Evolutionary conservation across 2,797 vertebrate genomes (phyloP), one percentile per base, ranked within the genome.

Genomic region (Discoglossus pictus): DNA sequence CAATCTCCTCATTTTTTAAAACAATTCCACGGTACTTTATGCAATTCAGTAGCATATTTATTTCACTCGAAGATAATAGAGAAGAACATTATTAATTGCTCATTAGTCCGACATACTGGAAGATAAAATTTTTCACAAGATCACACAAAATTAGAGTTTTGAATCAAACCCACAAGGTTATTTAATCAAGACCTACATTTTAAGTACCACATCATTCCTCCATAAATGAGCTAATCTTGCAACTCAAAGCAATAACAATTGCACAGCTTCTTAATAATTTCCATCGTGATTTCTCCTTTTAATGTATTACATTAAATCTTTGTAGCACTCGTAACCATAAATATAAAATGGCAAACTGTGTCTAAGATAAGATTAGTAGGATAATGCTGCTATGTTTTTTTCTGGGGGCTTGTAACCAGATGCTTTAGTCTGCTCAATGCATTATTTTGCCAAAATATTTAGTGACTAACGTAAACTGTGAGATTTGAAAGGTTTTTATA

Each of bases 381-480:
- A 62, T 63, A 63, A 70, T 42, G 39, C 24, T 20, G 48, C 13
- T 15, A 27, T 17, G 38, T 43, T 43, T 58, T 54, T 56, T 21
- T 25, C 9, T 56, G 31, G 39, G 39, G 16, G 23, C 62, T 23
- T 62, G 35, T 39, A 56, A 62, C 67, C 67, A 70, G 60, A 70
- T 63, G 60, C 60, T 63, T 31, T 62, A 39, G 23, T 56, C 18
- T 40, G 52, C 39, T 50, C 25, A 12, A 24, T 63, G 24, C 35
- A 47, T 63, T 70, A 55, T 70, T 69, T 70, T 70, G 67, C 59
- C 59, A 62, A 70, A 69, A 56, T 70, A 70, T 70, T 70, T 70
- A 70, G 60, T 43, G 43, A 56, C 58, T 62, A 56, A 53, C n/a
- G 16, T 70, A 70, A 70, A 70, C 67, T 56, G 42, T 42, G 44